Evolutionary conservation across 2,113 vertebrate species (phyloP), one percentile per base, ranked within the genome.

Genomic region (Sorex araneus): DNA sequence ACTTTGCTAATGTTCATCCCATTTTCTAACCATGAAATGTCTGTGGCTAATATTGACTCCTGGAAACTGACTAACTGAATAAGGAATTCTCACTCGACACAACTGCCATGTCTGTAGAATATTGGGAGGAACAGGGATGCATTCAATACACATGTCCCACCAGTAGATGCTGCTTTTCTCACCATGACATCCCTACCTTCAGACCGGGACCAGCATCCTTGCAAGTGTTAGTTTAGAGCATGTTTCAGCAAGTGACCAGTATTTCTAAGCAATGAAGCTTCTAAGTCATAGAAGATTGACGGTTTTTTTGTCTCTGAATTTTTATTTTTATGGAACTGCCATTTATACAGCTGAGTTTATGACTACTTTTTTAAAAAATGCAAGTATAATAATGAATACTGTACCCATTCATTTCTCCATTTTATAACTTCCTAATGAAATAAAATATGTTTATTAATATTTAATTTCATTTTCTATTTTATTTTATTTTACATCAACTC

Each of bases 401-500:
- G 66, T 64, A 50, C 43, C 83, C 16, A 67, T 28, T 74, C 50
- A 30, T 69, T 85, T 80, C 60, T 74, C 27, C 16, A 76, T 11
- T 88, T 76, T 86, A 71, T 74, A 54, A 21, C 0, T 63, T 32
- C 18, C 81, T 57, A 84, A 91, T 83, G 84, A 67, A 90, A 54
- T 81, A 27, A 60, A 28, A 57, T 21, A 21, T 19, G 0, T 60
- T 5, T 60, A 60, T 60, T 21, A 16, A 60, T 50, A 40, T 60
- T 60, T 60, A 23, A 23, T 8, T 60, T 60, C 21, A 21, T 60
- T 60, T 60, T 40, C 23, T 36, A 57, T 40, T 40, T 40, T 40
- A 40, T 40, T 3, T 60, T 28, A 8, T 30, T 34, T 80, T 80
- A 54, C 54, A 66, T 64, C 4, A 34, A 60, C 88, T 77, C 23